These are phyloP conservation scores for Strigamia crassipes DNA, from an alignment of 2,888 invertebrate species.

Conservation along the genomic window DNA sequence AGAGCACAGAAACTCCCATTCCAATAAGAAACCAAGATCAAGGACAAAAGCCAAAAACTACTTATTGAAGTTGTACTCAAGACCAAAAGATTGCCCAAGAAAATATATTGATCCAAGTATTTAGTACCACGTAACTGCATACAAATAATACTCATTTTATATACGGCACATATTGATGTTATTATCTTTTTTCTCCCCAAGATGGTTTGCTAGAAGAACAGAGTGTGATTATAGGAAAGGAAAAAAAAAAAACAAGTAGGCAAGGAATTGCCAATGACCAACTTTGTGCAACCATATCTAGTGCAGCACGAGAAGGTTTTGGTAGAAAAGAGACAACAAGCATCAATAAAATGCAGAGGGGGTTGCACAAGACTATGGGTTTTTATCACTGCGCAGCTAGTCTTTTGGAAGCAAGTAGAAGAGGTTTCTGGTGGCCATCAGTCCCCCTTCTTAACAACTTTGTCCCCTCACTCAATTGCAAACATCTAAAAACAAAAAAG, in stretches of 20 bases:
- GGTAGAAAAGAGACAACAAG: conserved; percentile 23
- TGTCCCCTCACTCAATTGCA: neutral
- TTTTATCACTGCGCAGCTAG: conserved; percentile 36
- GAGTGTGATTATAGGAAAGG: neutral
- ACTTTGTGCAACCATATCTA: conserved; percentile 25
- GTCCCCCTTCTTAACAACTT: conserved; percentile 29
- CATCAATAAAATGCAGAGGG: conserved; percentile 41
- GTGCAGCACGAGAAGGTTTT: neutral
- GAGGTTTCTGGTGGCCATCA: conserved; percentile 9
- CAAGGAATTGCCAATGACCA: conserved; percentile 32
- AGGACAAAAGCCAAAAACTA: conserved; percentile 1
- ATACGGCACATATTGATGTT: conserved; percentile 33
- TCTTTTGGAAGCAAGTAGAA: conserved; percentile 30
- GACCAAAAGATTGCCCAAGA: conserved; percentile 1
- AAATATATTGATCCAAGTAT: conserved; percentile 10
- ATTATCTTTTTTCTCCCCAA: neutral
- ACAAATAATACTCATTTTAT: conserved; percentile 20
- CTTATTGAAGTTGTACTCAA: neutral
- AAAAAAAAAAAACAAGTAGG: conserved; percentile 10
- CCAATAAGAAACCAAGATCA: neutral
- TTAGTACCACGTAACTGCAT: neutral
- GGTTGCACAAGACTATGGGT: conserved; percentile 4
- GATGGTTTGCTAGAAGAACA: neutral
- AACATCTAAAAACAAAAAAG: conserved; percentile 28
- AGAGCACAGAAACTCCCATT: neutral